These are phyloP conservation scores for Drosophila teissieri DNA, from an alignment of 1,140 invertebrate genomes.

Conservation along the genomic window DNA sequence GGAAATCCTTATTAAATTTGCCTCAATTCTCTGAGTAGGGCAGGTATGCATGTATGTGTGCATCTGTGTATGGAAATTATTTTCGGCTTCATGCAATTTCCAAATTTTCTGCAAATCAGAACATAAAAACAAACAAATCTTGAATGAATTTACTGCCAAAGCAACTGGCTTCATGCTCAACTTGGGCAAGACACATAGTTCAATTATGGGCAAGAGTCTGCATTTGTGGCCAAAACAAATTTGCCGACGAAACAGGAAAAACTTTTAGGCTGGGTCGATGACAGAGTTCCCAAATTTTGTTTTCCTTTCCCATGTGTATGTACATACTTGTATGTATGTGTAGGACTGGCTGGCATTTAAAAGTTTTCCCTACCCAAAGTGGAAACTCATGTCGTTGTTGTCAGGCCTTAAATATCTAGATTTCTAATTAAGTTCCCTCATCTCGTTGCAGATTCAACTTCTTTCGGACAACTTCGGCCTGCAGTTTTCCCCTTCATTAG, in stretches of 20 bases:
- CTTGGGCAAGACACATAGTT: conserved; percentile 34
- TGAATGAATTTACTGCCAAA: conserved; percentile 37
- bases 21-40: not conserved
- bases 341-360: conserved; percentile 49
- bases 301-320: not conserved
- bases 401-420: conserved; percentile 51
- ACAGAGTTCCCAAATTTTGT: conserved; percentile 4
- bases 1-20: conserved; percentile 43
- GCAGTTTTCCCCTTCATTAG: conserved; percentile 87
- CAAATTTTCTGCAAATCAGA: conserved; percentile 38
- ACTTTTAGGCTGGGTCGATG: conserved; percentile 49
- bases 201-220: conserved; percentile 49
- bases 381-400: conserved; percentile 69
- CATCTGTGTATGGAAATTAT: conserved; percentile 27
- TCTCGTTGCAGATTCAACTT: conserved; percentile 85
- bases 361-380: conserved; percentile 71
- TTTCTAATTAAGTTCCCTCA: conserved; percentile 34
- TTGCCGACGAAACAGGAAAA: conserved; percentile 54
- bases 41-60: not conserved
- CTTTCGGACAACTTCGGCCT: conserved; percentile 87
- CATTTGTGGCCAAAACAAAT: conserved; percentile 48
- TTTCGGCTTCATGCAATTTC: conserved; percentile 50
- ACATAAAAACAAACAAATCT: conserved; percentile 31
- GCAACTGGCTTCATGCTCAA: conserved; percentile 35
- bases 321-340: conserved; percentile 61